A percentile compares a stretch with the other conserved stretches of the same genome.
Conservation (phyloP, 2,797 vertebrate genomes). For the Hypotaenidia philippensis region DNA sequence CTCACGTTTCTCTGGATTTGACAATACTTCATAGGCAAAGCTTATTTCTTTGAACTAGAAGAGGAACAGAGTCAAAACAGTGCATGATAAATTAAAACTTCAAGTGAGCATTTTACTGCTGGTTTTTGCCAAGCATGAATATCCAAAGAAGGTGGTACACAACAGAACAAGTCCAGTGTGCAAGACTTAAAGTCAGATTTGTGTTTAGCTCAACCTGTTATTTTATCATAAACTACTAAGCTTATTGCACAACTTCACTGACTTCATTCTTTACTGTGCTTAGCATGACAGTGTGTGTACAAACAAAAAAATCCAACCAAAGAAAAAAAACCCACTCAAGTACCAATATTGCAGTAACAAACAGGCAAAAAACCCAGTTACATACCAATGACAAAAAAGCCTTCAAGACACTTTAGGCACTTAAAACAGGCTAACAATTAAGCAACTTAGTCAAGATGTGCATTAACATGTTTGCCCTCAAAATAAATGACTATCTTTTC, state of each 20-base stretch:
- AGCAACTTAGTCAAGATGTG: background rate
- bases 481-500: background rate
- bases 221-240: background rate
- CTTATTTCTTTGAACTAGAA: constrained; percentile 98
- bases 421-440: background rate
- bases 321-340: background rate
- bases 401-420: background rate
- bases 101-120: background rate
- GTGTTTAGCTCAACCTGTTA: background rate
- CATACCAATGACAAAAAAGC: background rate
- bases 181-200: background rate
- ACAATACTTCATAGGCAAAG: constrained; percentile 97
- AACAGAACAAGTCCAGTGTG: background rate
- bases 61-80: constrained; percentile 22
- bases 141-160: background rate
- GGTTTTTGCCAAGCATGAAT: background rate
- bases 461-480: background rate
- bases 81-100: background rate
- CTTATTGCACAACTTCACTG: background rate
- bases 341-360: background rate
- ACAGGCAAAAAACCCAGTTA: background rate
- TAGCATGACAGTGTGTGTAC: background rate
- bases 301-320: background rate
- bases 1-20: constrained; percentile 96
- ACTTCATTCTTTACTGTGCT: background rate